phyloP scores from a whole-genome alignment of 2,888 invertebrate species.

The Allacma fusca region DNA sequence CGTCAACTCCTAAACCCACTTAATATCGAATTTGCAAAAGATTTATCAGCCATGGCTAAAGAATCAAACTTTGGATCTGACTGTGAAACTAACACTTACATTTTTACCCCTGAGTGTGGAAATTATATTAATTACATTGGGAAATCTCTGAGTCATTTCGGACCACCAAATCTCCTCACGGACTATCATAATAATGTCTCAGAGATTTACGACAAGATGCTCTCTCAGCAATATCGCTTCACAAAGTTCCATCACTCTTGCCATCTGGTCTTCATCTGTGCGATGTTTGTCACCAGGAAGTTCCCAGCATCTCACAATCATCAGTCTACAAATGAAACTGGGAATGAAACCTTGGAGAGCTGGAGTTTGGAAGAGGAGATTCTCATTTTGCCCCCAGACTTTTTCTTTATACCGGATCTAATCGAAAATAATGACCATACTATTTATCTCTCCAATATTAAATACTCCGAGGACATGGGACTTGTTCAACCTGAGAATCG shows the following conservation, averaged over 20 bases:
- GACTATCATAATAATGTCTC: slow-evolving; percentile 38
- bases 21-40: slow-evolving; percentile 51
- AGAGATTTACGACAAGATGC: background rate
- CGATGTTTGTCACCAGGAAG: slow-evolving; percentile 19
- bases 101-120: slow-evolving; percentile 46
- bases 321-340: no score
- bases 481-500: slow-evolving; percentile 17
- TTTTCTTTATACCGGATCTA: slow-evolving; percentile 46
- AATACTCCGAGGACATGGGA: background rate
- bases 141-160: slow-evolving; percentile 47
- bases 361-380: background rate
- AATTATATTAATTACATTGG: slow-evolving; percentile 47
- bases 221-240: background rate
- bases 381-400: slow-evolving; percentile 41
- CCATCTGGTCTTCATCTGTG: slow-evolving; percentile 54
- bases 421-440: slow-evolving; percentile 51
- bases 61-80: slow-evolving; percentile 53
- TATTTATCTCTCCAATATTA: slow-evolving; percentile 44
- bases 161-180: slow-evolving; percentile 50
- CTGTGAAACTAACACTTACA: slow-evolving; percentile 51
- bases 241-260: slow-evolving; percentile 34
- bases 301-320: background rate
- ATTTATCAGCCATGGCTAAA: slow-evolving; percentile 46
- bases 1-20: background rate
- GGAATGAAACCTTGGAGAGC: background rate